phyloP scores from a whole-genome alignment of 2,113 vertebrate genomes.

The Ardeotis arabs region DNA sequence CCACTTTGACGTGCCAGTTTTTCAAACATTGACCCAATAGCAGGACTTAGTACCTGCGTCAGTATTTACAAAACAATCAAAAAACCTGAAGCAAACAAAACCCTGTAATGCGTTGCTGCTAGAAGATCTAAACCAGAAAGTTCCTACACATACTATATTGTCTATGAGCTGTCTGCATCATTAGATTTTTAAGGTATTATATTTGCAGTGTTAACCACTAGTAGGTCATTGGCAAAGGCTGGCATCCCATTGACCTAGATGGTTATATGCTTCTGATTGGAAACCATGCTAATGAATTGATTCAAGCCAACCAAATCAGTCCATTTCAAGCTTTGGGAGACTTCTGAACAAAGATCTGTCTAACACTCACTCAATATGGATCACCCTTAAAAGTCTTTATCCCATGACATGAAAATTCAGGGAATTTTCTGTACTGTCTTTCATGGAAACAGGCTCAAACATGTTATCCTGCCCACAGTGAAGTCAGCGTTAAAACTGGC shows the following conservation, averaged over 20 bases:
- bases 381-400: constrained; percentile 19
- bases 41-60: background rate
- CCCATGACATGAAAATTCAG: background rate
- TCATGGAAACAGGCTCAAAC: background rate
- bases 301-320: background rate
- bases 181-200: background rate
- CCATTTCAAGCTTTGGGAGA: background rate
- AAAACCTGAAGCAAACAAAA: background rate
- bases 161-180: background rate
- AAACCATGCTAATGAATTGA: background rate
- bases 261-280: background rate
- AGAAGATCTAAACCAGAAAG: background rate
- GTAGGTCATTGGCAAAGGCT: background rate
- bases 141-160: background rate
- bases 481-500: background rate
- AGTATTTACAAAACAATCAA: background rate
- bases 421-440: constrained; percentile 9
- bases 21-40: background rate
- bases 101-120: background rate
- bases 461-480: background rate
- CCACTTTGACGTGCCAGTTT: background rate
- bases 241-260: background rate
- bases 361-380: background rate
- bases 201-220: background rate
- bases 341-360: background rate